These are phyloP conservation scores for Bradypodion pumilum DNA, from an alignment of 2,797 vertebrate genomes.

Conservation along the genomic window DNA sequence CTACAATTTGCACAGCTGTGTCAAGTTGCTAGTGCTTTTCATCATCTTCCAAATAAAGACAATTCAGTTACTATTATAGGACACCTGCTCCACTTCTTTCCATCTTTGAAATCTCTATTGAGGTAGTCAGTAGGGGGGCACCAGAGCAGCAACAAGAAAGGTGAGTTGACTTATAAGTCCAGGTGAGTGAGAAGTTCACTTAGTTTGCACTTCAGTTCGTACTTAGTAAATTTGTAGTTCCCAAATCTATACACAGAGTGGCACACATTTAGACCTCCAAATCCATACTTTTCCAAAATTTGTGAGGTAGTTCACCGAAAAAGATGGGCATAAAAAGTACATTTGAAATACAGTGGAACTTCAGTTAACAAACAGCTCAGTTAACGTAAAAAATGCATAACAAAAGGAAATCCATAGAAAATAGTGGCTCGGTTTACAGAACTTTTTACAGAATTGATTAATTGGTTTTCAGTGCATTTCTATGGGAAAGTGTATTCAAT, in stretches of 20 bases:
- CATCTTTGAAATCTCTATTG: neutral
- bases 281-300: neutral
- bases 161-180: neutral
- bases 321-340: neutral
- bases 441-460: no score
- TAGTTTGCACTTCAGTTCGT: neutral
- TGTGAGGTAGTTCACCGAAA: neutral
- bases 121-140: constrained; percentile 13
- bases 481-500: no score
- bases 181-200: neutral
- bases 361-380: no score
- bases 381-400: no score
- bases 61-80: neutral
- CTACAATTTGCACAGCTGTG: neutral
- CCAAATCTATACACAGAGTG: neutral
- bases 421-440: no score
- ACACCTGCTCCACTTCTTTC: neutral
- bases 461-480: no score
- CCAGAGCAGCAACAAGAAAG: neutral
- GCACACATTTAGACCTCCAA: neutral
- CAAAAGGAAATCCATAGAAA: no score
- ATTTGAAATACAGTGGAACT: no score
- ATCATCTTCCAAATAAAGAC: neutral
- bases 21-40: constrained; percentile 7
- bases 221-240: neutral